These are phyloP conservation scores for Philaenus spumarius DNA, from an alignment of 1,140 invertebrate genomes.

Conservation along the genomic window DNA sequence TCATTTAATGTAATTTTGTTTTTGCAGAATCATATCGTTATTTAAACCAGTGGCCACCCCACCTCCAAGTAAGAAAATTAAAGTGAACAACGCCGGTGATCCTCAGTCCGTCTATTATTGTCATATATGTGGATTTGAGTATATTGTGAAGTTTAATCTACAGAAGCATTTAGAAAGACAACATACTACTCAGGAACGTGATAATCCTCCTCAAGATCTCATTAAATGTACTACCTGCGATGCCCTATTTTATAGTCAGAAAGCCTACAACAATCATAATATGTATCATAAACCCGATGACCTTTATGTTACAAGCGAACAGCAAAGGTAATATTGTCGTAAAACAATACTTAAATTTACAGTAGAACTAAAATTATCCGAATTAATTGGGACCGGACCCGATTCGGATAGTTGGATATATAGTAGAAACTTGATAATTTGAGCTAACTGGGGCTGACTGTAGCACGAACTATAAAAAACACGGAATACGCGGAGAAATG, in stretches of 20 bases:
- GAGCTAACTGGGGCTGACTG: too few species aligned
- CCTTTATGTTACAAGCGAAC: constrained; percentile 55
- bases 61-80: constrained; percentile 51
- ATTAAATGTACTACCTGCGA: constrained; percentile 57
- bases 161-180: constrained; percentile 54
- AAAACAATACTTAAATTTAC: too few species aligned
- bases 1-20: too few species aligned
- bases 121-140: constrained; percentile 58
- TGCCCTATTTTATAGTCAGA: constrained; percentile 56
- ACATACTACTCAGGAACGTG: constrained; percentile 49
- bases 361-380: too few species aligned
- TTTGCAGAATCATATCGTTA: constrained; percentile 43
- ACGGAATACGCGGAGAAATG: too few species aligned
- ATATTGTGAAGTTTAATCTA: constrained; percentile 60
- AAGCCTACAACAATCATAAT: constrained; percentile 56
- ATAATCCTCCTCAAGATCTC: constrained; percentile 45
- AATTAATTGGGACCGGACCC: too few species aligned
- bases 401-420: too few species aligned
- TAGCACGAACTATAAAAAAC: too few species aligned
- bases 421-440: too few species aligned
- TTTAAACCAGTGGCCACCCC: constrained; percentile 47
- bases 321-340: too few species aligned
- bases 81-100: constrained; percentile 48
- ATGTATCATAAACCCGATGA: constrained; percentile 55
- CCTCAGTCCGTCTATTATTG: constrained; percentile 56